Conservation (phyloP, 2,113 vertebrate genomes). For the Aspidoscelis tigris region DNA sequence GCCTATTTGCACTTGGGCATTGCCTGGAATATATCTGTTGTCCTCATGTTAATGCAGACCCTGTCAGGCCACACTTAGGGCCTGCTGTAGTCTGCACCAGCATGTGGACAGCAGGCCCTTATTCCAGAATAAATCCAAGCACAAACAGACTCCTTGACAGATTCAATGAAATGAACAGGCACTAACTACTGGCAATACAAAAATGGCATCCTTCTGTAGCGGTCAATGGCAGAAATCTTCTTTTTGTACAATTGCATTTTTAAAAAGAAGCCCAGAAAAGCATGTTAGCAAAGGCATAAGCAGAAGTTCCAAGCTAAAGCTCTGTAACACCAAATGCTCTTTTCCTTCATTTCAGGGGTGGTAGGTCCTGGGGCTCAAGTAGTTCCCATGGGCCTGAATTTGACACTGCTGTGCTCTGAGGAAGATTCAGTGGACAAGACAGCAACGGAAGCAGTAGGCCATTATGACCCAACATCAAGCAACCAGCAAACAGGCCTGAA, state of each 20-base stretch:
- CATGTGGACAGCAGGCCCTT: too few species aligned
- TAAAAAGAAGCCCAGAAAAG: neutral
- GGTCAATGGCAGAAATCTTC: neutral
- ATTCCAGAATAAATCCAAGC: too few species aligned
- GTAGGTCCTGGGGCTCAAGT: neutral
- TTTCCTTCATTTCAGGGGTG: neutral
- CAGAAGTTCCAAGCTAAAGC: constrained; percentile 44
- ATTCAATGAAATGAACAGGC: neutral
- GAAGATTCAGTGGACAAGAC: neutral
- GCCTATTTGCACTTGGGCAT: too few species aligned
- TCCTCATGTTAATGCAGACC: too few species aligned
- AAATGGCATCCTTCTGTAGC: neutral
- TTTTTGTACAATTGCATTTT: neutral
- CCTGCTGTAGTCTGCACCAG: too few species aligned
- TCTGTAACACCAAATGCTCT: constrained; percentile 36
- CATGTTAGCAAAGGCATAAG: neutral
- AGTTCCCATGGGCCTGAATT: neutral
- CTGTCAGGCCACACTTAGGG: too few species aligned
- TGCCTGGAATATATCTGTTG: too few species aligned
- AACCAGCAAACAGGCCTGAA: neutral
- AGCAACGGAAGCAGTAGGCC: neutral
- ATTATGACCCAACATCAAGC: neutral
- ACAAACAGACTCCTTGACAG: neutral
- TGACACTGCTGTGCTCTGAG: neutral
- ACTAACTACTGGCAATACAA: neutral